phyloP scores from a whole-genome alignment of 2,888 invertebrate genomes.

The Craniophora ligustri region DNA sequence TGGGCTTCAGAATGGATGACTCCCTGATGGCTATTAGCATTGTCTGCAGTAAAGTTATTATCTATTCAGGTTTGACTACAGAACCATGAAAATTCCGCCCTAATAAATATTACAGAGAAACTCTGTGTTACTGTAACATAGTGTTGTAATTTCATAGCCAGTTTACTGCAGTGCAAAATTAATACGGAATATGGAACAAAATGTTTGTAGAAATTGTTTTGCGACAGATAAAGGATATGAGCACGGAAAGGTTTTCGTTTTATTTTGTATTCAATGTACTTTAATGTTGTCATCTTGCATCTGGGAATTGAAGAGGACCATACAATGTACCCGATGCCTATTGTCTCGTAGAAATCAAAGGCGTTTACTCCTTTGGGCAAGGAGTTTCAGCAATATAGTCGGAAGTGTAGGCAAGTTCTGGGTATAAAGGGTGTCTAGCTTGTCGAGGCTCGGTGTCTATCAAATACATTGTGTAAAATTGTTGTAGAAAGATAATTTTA shows the following conservation, averaged over 20 bases:
- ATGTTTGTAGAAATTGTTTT: slow-evolving; percentile 35
- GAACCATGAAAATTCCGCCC: slow-evolving; percentile 24
- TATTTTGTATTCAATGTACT: slow-evolving; percentile 33
- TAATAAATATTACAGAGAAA: slow-evolving; percentile 23
- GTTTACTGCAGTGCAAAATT: slow-evolving; percentile 41
- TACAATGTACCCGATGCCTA: slow-evolving; percentile 27
- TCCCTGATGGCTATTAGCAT: slow-evolving; percentile 47
- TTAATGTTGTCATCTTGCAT: slow-evolving; percentile 12
- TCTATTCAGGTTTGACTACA: slow-evolving; percentile 22
- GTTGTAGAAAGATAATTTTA: too few relatives aligned
- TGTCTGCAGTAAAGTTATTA: slow-evolving; percentile 21
- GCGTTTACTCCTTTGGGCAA: not conserved
- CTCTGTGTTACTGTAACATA: slow-evolving; percentile 31
- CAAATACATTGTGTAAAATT: too few relatives aligned
- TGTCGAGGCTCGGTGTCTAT: not conserved
- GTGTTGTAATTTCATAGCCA: slow-evolving; percentile 35
- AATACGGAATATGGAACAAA: slow-evolving; percentile 33
- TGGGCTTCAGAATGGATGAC: slow-evolving; percentile 45
- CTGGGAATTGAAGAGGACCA: slow-evolving; percentile 19
- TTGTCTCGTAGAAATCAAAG: slow-evolving; percentile 5
- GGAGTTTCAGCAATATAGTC: not conserved
- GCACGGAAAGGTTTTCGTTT: slow-evolving; percentile 19
- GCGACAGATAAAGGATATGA: slow-evolving; percentile 25
- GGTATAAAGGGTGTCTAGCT: not conserved
- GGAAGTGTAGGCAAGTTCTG: not conserved